These are phyloP conservation scores for Lycocerus yunnanus DNA, from an alignment of 2,888 invertebrate species.

Conservation along the genomic window DNA sequence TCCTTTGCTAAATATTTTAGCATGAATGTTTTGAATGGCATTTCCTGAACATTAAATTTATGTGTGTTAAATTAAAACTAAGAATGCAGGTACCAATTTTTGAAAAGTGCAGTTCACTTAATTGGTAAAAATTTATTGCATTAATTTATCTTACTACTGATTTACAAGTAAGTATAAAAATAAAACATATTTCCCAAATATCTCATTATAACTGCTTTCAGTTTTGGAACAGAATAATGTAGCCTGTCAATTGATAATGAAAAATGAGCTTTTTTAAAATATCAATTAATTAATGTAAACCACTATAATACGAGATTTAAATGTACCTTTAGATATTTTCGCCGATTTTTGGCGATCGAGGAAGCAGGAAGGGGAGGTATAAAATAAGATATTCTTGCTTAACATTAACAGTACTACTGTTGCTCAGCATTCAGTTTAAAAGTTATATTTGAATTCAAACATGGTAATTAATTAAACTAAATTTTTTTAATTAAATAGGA, in stretches of 20 bases:
- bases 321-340: neutral
- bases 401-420: conserved; percentile 19
- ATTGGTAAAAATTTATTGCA: neutral
- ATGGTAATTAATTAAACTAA: neutral
- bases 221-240: neutral
- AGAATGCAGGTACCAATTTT: too few relatives aligned
- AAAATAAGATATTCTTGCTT: conserved; percentile 24
- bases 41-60: neutral
- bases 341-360: neutral
- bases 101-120: neutral
- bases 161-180: neutral
- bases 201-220: neutral
- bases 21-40: neutral
- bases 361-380: conserved; percentile 22
- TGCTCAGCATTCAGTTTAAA: neutral
- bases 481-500: neutral
- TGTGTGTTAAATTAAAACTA: neutral
- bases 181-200: neutral
- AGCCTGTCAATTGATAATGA: neutral
- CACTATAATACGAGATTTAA: neutral
- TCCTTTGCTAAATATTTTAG: neutral
- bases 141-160: neutral
- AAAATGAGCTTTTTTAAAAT: neutral
- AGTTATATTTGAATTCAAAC: neutral
- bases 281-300: neutral